Evolutionary conservation across 2,888 invertebrate genomes (phyloP).

Genomic region (Pseudococcus viburni): DNA sequence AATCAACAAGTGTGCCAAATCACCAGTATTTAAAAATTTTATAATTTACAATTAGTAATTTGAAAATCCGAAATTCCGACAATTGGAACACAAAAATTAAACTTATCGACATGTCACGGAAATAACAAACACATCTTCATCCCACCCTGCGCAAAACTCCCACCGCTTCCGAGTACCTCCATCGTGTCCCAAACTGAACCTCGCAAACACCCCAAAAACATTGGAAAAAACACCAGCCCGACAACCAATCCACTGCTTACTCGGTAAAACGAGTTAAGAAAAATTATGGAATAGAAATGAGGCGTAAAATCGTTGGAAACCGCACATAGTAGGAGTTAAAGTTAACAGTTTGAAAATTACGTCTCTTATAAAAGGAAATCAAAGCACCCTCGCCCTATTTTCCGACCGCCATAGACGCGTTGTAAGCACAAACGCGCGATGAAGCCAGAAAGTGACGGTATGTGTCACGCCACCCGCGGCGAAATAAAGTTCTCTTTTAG

Average conservation of each 20-base stretch:
- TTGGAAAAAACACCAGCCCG: too few relatives aligned
- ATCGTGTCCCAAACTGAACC: too few relatives aligned
- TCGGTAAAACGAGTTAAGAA: background rate
- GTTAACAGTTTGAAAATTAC: constrained; percentile 66
- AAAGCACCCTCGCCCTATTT: constrained; percentile 55
- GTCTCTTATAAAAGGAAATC: constrained; percentile 64
- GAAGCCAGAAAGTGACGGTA: constrained; percentile 56
- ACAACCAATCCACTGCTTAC: background rate
- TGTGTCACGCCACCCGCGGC: constrained; percentile 64
- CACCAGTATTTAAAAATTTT: too few relatives aligned
- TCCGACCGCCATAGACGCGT: constrained; percentile 30
- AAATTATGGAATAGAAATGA: constrained; percentile 65
- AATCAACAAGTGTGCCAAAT: too few relatives aligned
- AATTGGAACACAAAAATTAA: too few relatives aligned
- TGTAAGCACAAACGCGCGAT: constrained; percentile 38
- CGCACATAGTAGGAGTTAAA: constrained; percentile 63
- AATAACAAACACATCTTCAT: too few relatives aligned
- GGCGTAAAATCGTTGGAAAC: constrained; percentile 65
- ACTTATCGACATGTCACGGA: too few relatives aligned
- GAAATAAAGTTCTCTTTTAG: constrained; percentile 60
- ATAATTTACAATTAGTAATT: too few relatives aligned
- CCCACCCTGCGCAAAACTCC: too few relatives aligned
- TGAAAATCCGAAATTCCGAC: too few relatives aligned
- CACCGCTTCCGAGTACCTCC: too few relatives aligned
- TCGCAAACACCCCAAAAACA: too few relatives aligned